Evolutionary conservation across 2,113 vertebrate genomes (phyloP).

Genomic region (Saimiri boliviensis): DNA sequence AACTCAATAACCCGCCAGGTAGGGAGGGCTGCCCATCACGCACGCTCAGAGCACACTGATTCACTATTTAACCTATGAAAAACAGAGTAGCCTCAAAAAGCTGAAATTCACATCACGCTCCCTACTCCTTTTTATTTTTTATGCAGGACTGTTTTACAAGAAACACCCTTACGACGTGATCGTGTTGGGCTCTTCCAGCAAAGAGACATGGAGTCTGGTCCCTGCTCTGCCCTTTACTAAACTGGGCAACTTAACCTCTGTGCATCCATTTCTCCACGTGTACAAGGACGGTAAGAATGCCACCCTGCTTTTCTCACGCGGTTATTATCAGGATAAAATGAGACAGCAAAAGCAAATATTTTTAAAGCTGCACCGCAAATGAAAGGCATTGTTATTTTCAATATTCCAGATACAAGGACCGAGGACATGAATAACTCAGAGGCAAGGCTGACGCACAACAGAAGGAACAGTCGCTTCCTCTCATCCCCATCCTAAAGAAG

Average conservation of each 20-base stretch:
- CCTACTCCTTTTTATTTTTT: not conserved
- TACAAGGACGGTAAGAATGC: not conserved
- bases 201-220: not conserved
- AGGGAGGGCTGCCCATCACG: not conserved
- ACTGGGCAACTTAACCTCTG: not conserved
- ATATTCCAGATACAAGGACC: too few species aligned
- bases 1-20: not conserved
- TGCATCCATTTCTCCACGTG: not conserved
- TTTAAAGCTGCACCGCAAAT: not conserved
- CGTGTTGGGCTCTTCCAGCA: not conserved
- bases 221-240: not conserved
- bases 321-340: not conserved
- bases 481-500: not conserved
- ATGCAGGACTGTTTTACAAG: not conserved
- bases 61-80: not conserved
- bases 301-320: not conserved
- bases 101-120: not conserved
- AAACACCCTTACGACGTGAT: not conserved
- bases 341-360: conserved; percentile 20
- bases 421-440: not conserved
- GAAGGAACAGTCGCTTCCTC: not conserved
- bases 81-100: not conserved
- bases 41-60: not conserved
- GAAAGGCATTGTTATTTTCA: conserved; percentile 31
- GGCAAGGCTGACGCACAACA: not conserved